Percentiles rank a stretch among this genome's conserved stretches.
phyloP scores from a whole-genome alignment of 2,888 invertebrate genomes.

The Conomelus anceps region DNA sequence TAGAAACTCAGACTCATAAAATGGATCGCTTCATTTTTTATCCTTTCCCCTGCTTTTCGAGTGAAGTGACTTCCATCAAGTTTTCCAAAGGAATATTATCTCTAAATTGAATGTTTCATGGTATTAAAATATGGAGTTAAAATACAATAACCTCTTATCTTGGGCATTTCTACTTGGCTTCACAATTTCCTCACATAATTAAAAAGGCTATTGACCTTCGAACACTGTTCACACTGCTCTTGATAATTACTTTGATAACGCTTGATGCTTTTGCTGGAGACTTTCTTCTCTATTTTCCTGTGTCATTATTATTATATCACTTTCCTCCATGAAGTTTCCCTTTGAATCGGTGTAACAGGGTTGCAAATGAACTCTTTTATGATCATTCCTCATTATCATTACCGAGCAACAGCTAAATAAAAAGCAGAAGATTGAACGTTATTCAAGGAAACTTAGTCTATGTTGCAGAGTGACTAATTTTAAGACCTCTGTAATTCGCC shows the following conservation, averaged over 20 bases:
- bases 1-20: no score
- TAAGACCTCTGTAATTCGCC: no score
- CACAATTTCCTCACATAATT: neutral
- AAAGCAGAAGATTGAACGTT: no score
- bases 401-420: neutral
- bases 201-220: neutral
- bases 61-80: neutral
- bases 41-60: neutral
- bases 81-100: neutral
- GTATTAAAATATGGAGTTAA: no score
- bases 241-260: neutral
- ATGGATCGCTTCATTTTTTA: no score
- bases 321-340: neutral
- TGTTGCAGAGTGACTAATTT: no score
- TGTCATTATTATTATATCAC: neutral
- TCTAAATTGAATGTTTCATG: neutral
- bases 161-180: neutral
- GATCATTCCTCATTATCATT: neutral
- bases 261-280: neutral
- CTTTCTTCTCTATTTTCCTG: neutral
- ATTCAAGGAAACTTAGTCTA: no score
- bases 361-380: neutral
- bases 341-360: neutral
- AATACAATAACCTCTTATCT: neutral
- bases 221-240: neutral